Evolutionary conservation across 2,888 invertebrate genomes (phyloP).

Genomic region (Drosophila ustulata): DNA sequence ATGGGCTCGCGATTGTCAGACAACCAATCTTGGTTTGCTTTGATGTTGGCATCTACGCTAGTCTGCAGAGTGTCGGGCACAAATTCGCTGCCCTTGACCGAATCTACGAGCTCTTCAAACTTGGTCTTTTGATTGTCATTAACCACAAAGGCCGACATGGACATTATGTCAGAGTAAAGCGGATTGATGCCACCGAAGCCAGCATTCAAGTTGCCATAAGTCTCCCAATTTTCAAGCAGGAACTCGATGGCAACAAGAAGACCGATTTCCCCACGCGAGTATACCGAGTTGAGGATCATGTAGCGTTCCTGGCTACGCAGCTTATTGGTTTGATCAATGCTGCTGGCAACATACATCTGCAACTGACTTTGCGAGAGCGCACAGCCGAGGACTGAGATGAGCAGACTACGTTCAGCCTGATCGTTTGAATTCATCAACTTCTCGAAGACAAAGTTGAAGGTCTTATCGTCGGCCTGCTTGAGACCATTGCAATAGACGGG

Average conservation of each 20-base stretch:
- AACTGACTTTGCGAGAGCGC: conserved; percentile 86
- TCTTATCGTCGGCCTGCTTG: conserved; percentile 83
- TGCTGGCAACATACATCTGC: conserved; percentile 85
- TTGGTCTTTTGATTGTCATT: conserved; percentile 69
- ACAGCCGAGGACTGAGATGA: conserved; percentile 89
- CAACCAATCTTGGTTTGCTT: conserved; percentile 77
- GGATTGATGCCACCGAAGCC: conserved; percentile 77
- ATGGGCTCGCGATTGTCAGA: conserved; percentile 74
- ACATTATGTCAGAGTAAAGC: conserved; percentile 69
- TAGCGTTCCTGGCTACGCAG: conserved; percentile 76
- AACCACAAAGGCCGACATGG: conserved; percentile 76
- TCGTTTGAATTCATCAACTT: conserved; percentile 86
- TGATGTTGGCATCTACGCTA: conserved; percentile 57
- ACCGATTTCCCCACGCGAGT: conserved; percentile 83
- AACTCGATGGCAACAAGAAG: conserved; percentile 86
- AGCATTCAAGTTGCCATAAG: conserved; percentile 69
- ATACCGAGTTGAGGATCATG: conserved; percentile 74
- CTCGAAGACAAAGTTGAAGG: conserved; percentile 88
- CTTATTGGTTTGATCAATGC: conserved; percentile 63
- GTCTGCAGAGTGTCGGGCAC: conserved; percentile 59
- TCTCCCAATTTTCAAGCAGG: conserved; percentile 83
- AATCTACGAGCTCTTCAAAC: conserved; percentile 65
- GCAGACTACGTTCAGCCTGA: conserved; percentile 87
- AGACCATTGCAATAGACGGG: conserved; percentile 84
- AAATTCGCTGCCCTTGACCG: conserved; percentile 62